Base-by-base conservation (phyloP, 2,888 invertebrate species). In the Vandiemenella viatica region DNA sequence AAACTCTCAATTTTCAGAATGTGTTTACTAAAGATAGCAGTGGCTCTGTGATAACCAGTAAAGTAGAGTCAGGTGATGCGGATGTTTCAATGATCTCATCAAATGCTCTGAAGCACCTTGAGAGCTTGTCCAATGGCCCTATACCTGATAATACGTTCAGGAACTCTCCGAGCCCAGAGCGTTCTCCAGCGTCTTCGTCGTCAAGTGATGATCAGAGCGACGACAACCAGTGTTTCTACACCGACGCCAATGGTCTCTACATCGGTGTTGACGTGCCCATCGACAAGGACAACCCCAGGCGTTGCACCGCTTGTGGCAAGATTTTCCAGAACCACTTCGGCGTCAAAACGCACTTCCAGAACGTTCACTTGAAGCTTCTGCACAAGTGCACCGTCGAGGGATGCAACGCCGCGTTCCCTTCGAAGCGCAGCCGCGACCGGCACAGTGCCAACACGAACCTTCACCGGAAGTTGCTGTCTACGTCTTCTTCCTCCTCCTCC, bases 381-480 rank as follows among this genome's bases (percentile, higher is more conserved):
- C 93, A 93, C 68, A 88, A 87, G 63, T 96, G 96, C 69, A 88
- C 83, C 60, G 83, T 91, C 19, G 92, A 92, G 56, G 92, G 93
- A 1, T 96, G 96, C 65, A 87, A 87, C 67, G 93, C 93, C 0
- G 86, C 91, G 0, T 96, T 95, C 65, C 87, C 91, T 5, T 92
- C 93, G 1, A 93, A 91, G 63, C 73, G 91, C 50, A 89, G 86
- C 60, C 79, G 93, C 58, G 95, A 96, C 61, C 76, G 91, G 2
- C 95, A 96, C 66, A 89, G 89, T 62, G 80, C 90, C 16, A 95
- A 96, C 63, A 72, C 86, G 49, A 92, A 86, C 63, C 74, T 96
- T 32, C 95, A 96, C 63, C 77, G 90, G 56, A 93, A 93, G 65
- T 71, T 95, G 48, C 67, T 92, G 45, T 85, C 85, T 3, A 83